phyloP scores from a whole-genome alignment of 2,797 vertebrate species.

The Podarcis lilfordi region DNA sequence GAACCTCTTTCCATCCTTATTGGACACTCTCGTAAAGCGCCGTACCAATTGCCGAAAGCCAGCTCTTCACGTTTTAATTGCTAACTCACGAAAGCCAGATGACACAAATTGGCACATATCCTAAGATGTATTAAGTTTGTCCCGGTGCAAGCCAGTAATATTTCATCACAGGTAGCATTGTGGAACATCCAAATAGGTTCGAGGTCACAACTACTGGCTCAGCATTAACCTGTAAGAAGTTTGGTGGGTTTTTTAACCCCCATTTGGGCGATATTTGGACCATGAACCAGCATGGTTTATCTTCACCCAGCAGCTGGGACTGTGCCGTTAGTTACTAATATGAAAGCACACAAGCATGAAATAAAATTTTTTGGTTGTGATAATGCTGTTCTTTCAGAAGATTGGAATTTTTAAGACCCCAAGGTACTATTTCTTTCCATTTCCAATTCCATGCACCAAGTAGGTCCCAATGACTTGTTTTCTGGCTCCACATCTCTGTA shows the following conservation, averaged over 20 bases:
- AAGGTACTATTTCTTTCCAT: slow-evolving; percentile 36
- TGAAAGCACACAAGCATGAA: slow-evolving; percentile 25
- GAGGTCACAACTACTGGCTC: slow-evolving; percentile 38
- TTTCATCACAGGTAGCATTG: background rate
- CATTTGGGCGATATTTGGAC: slow-evolving; percentile 44
- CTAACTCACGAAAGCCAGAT: background rate
- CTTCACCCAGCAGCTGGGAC: slow-evolving; percentile 48
- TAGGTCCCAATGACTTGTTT: background rate
- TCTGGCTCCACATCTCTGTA: background rate
- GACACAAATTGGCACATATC: background rate
- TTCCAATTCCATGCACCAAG: background rate
- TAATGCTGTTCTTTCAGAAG: slow-evolving; percentile 30
- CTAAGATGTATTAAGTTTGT: background rate
- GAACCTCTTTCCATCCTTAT: background rate
- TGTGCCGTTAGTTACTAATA: slow-evolving; percentile 38
- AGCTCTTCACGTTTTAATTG: background rate
- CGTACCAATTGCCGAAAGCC: background rate
- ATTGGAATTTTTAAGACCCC: slow-evolving; percentile 19
- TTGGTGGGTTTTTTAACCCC: background rate
- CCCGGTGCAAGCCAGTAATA: background rate
- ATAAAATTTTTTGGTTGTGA: slow-evolving; percentile 50
- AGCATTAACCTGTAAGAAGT: slow-evolving; percentile 29
- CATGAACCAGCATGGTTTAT: slow-evolving; percentile 55
- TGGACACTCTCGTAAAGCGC: background rate
- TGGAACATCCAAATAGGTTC: background rate